phyloP scores from a whole-genome alignment of 2,888 invertebrate genomes.

The Lycia hirtaria region DNA sequence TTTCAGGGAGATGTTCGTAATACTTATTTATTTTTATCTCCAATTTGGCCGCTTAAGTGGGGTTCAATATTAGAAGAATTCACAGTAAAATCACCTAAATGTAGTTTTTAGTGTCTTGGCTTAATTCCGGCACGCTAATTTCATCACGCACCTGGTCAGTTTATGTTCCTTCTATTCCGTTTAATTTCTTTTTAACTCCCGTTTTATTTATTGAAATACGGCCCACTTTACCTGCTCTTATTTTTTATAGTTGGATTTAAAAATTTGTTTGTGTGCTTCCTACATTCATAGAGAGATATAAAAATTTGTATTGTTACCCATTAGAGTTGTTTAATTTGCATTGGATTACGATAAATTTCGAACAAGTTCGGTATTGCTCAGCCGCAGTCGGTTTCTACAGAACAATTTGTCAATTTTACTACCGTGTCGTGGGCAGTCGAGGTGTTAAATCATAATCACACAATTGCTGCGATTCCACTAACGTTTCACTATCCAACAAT shows the following conservation, averaged over 20 bases:
- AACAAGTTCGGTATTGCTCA: slow-evolving; percentile 54
- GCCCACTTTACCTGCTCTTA: slow-evolving; percentile 30
- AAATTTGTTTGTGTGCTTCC: slow-evolving; percentile 16
- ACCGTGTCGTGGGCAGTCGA: slow-evolving; percentile 54
- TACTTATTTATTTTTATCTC: slow-evolving; percentile 27
- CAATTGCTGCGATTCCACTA: slow-evolving; percentile 50
- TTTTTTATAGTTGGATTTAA: slow-evolving; percentile 24
- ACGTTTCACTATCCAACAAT: slow-evolving; percentile 47
- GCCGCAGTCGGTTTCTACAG: slow-evolving; percentile 46
- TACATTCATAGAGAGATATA: slow-evolving; percentile 17
- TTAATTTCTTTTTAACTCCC: slow-evolving; percentile 39
- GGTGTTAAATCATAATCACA: slow-evolving; percentile 62
- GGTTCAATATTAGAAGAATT: slow-evolving; percentile 23
- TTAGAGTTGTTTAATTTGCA: slow-evolving; percentile 46
- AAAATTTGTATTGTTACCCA: slow-evolving; percentile 27
- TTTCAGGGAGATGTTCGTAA: slow-evolving; percentile 9
- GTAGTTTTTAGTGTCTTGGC: slow-evolving; percentile 41
- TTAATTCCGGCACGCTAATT: slow-evolving; percentile 40
- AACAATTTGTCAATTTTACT: slow-evolving; percentile 64
- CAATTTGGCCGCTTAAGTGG: slow-evolving; percentile 25
- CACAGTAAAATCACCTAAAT: slow-evolving; percentile 34
- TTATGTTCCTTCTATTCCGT: slow-evolving; percentile 39
- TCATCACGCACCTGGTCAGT: slow-evolving; percentile 41
- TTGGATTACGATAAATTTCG: slow-evolving; percentile 52
- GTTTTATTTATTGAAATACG: slow-evolving; percentile 29